Base-by-base conservation (phyloP, 2,888 invertebrate genomes). In the Drosophila barbarae region DNA sequence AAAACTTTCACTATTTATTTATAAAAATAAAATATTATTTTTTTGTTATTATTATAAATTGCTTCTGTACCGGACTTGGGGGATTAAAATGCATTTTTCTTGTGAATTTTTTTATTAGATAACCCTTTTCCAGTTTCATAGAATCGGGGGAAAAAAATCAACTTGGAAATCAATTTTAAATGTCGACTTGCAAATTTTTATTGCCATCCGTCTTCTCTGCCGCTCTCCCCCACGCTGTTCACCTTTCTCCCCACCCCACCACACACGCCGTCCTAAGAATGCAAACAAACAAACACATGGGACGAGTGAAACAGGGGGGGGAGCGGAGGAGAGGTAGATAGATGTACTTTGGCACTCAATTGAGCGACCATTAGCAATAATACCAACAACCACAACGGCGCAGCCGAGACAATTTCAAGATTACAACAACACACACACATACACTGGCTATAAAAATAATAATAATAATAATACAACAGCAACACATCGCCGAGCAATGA, bases 291-390 rank as follows among this genome's bases (percentile, higher is more conserved):
- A 41, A 41, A 23, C 23, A 39, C 39, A 54, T 7, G 34, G 21
- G 15, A n/a, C 13, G 26, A n/a, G 41, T 18, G 30, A 46, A 18
- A 30, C 18, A 28, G 18, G 28, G 38, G 13, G 49, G 36, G 41
- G 28, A 7, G 6, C 6, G 6, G 26, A 28, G 49, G 56, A 4
- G 54, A n/a, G 32, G 18, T 18, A 30, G 46, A 47, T 34, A 49
- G 53, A 39, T 72, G 85, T 84, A 79, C 83, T 79, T 84, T 79
- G 82, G 82, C 82, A 82, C 79, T 78, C 79, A 79, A 79, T 79
- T 79, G 82, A 79, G 82, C 82, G 74, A 74, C 84, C 84, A 79
- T 79, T 79, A 79, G 79, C 84, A 81, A 81, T 61, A 65, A 65
- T 63, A 67, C 58, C 76, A 81, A 70, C 64, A 70, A 64, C 69